A percentile compares a stretch with the other conserved stretches of the same genome.
Evolutionary conservation across 2,797 vertebrate species (phyloP).

Genomic region (Microctenopoma stevenorrisi): DNA sequence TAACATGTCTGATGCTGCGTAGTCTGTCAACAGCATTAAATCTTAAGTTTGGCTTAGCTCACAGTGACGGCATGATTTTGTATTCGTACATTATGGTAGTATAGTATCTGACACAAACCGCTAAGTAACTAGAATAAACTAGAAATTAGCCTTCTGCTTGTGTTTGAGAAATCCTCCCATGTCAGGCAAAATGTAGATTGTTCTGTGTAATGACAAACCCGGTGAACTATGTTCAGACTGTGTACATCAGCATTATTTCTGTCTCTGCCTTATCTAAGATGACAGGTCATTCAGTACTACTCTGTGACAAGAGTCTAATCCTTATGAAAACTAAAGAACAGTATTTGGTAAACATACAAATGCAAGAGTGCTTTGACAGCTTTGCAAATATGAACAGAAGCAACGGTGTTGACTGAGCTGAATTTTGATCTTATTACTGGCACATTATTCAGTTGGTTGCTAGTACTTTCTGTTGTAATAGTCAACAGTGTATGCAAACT

Average conservation of each 20-base stretch:
- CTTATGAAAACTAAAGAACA: conserved; percentile 5
- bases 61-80: conserved; percentile 17
- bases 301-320: not conserved
- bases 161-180: conserved; percentile 17
- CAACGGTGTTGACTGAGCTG: not conserved
- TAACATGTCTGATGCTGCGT: not conserved
- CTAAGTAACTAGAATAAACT: conserved; percentile 18
- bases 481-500: no score
- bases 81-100: conserved; percentile 6
- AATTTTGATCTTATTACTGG: not conserved
- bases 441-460: conserved; percentile 5
- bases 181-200: conserved; percentile 44
- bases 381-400: conserved; percentile 1
- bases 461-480: not conserved
- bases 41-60: not conserved
- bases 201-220: conserved; percentile 30
- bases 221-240: conserved; percentile 5
- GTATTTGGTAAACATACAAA: not conserved
- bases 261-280: conserved; percentile 34
- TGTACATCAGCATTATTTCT: conserved; percentile 51
- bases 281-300: not conserved
- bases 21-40: not conserved
- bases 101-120: conserved; percentile 9
- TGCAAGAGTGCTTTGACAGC: not conserved
- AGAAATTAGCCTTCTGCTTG: conserved; percentile 20